Base-by-base conservation (phyloP, 1,140 invertebrate species). In the Saccostrea glomerata region DNA sequence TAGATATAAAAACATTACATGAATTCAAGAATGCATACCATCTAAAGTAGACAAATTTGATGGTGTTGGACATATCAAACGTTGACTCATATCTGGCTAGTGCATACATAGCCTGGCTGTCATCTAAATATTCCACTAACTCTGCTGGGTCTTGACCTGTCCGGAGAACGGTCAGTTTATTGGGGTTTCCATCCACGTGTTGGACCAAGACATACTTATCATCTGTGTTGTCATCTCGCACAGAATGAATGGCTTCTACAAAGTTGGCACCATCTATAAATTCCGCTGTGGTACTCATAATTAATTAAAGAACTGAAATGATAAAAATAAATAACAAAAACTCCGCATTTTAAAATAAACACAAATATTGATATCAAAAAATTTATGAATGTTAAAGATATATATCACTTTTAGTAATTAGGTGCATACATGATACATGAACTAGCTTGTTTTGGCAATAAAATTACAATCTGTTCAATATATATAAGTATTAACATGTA, bases 31-130 rank as follows among this genome's bases (percentile, higher is more conserved):
- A 9, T 25, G 87, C 93, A 91, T 73, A 94, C 93, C 93, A 94
- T 82, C 90, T 91, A 87, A 94, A 91, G 86, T 93, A 93, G 56
- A 94, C 92, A 91, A 94, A 94, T 84, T 94, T 94, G 82, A 92
- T 88, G n/a, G 92, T 92, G 30, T 86, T 91, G 25, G 91, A 91
- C 92, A 94, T 92, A 89, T 94, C 93, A 89, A 93, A 91, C 17
- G 90, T 92, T 2, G 87, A 91, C 77, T 91, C 87, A 77, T 92
- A 91, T 89, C 93, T 91, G 15, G 92, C 89, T n/a, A 94, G 85
- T 17, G 89, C 91, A 86, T 94, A 94, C 90, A 93, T 91, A 23
- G 92, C 91, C 82, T 93, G 89, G 25, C 88, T 58, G 12, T 92
- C 90, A 66, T 92, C 91, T 86, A 94, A 82, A 36, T 89, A 83